phyloP scores from a whole-genome alignment of 2,888 invertebrate species.

The Fabriciana adippe region DNA sequence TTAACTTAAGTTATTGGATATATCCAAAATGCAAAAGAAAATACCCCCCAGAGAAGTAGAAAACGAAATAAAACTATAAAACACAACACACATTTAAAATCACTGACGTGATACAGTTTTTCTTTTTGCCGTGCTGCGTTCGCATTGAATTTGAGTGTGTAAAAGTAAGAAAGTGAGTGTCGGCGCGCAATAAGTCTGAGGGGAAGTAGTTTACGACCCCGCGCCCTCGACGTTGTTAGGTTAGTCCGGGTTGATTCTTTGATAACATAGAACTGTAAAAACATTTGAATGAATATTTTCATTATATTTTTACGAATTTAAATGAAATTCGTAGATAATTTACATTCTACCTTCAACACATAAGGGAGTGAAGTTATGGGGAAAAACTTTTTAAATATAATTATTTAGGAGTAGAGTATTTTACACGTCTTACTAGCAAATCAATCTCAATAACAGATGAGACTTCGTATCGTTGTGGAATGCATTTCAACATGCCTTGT shows the following conservation, averaged over 20 bases:
- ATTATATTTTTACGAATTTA: not conserved
- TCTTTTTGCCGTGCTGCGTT: conserved; percentile 28
- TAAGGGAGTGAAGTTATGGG: too few species aligned
- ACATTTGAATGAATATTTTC: conserved; percentile 27
- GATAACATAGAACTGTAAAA: conserved; percentile 53
- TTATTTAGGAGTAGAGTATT: too few species aligned
- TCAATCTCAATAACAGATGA: too few species aligned
- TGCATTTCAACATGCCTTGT: too few species aligned
- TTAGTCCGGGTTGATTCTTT: conserved; percentile 76
- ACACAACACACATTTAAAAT: conserved; percentile 27
- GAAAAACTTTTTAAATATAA: too few species aligned
- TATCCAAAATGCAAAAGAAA: not conserved
- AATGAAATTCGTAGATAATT: too few species aligned
- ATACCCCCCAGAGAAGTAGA: not conserved
- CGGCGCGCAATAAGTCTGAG: conserved; percentile 55
- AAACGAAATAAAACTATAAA: conserved; percentile 19
- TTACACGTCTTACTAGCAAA: too few species aligned
- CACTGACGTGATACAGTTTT: conserved; percentile 30
- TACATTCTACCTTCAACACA: too few species aligned
- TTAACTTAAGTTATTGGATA: too few species aligned
- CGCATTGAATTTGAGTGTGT: conserved; percentile 41
- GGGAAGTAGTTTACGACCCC: conserved; percentile 78
- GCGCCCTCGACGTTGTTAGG: conserved; percentile 63
- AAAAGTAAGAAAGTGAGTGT: conserved; percentile 49
- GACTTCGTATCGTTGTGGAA: too few species aligned